Base-by-base conservation (phyloP, 2,888 invertebrate species). In the Matsumyia berberina region DNA sequence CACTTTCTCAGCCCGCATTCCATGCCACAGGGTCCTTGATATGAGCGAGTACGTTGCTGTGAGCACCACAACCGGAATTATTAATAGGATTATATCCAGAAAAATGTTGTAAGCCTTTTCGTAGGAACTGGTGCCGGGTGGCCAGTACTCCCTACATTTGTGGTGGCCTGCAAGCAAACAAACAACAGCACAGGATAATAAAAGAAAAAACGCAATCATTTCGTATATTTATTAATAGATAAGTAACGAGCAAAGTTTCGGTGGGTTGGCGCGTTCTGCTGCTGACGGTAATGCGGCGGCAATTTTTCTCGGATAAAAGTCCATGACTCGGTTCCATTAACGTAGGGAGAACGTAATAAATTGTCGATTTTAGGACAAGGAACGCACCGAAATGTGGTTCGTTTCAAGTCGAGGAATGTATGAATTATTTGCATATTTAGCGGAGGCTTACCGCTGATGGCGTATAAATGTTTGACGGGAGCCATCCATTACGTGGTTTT, bases 51-150 rank as follows among this genome's bases (percentile, higher is more conserved):
- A 95, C 5, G 94, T 94, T 49, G 93, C 91, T 24, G 92, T 92
- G 92, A 95, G 93, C 46, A 94, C 92, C 37, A 94, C 88, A 15
- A 95, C 90, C 0, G 95, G 95, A 74, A 95, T 90, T 5, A 95
- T 92, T 39, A 95, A 92, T 9, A 95, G 92, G 46, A 94, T 91
- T 5, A 93, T 92, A 87, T 94, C 94, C 87, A 95, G 90, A 77
- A 94, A 92, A 57, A 94, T 90, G 87, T 93, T 94, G 91, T 94
- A 94, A 1, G 92, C 92, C 88, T 92, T 92, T 46, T 96, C 96
- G 78, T 88, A 89, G 42, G 72, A 66, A 33, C 92, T 91, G 42
- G 91, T 90, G 53, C 90, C 88, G 64, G 91, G 91, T 17, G 93
- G 93, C 94, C 94, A 94, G 72, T 91, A 91, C 89, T 94, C 94